These are phyloP conservation scores for Bryconaethiops microstoma DNA, from an alignment of 2,797 vertebrate species.

Conservation along the genomic window DNA sequence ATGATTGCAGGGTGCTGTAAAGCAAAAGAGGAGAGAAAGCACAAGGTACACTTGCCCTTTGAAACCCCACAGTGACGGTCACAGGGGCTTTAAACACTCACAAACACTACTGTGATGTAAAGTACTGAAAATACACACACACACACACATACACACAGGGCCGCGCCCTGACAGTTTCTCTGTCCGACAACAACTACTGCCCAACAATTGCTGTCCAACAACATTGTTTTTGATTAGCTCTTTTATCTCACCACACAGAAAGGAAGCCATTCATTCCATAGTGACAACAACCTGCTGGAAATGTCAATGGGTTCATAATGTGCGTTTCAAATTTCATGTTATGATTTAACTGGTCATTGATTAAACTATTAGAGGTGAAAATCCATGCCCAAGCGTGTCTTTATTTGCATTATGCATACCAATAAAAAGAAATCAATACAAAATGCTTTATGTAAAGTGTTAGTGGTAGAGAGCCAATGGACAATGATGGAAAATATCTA, in stretches of 20 bases:
- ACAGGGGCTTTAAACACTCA: neutral
- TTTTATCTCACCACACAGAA: neutral
- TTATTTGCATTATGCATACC: conserved; percentile 35
- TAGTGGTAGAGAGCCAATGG: conserved; percentile 14
- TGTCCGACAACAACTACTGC: conserved; percentile 4
- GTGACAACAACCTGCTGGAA: conserved; percentile 16
- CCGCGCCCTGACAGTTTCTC: neutral
- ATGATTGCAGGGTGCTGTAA: conserved; percentile 70
- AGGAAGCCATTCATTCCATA: conserved; percentile 24
- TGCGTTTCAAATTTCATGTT: conserved; percentile 45
- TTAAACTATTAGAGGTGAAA: conserved; percentile 49
- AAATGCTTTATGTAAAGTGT: neutral
- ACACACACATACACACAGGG: neutral
- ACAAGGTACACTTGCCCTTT: conserved; percentile 44
- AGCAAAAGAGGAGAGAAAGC: conserved; percentile 43
- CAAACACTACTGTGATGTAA: conserved; percentile 7
- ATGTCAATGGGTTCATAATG: conserved; percentile 38
- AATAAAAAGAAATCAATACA: conserved; percentile 41
- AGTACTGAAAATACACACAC: conserved; percentile 1
- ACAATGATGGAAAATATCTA: neutral
- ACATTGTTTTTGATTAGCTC: conserved; percentile 38
- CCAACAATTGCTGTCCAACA: conserved; percentile 21
- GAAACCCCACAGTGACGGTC: conserved; percentile 11
- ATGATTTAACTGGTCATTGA: conserved; percentile 53
- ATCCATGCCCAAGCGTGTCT: conserved; percentile 37